Base-by-base conservation (phyloP, 2,888 invertebrate genomes). In the Pollenia amentaria region DNA sequence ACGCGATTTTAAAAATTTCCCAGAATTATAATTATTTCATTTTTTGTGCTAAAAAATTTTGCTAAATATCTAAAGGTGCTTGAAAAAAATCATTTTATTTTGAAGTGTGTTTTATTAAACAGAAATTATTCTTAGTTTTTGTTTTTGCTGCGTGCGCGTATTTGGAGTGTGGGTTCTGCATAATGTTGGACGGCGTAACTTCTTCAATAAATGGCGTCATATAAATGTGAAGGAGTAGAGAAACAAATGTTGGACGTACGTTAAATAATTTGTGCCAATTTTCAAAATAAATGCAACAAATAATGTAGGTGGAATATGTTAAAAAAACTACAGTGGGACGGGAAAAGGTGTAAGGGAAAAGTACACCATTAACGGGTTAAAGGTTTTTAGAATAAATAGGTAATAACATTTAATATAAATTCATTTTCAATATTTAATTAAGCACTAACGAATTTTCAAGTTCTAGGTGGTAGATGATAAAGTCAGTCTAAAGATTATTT, bases 231-330 rank as follows among this genome's bases (percentile, higher is more conserved):
- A 53, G 38, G 77, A 69, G 55, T 46, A 46, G 55, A 79, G 64
- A 29, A 51, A 10, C 57, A 73, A 75, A 77, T 73, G 60, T 80
- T 76, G 44, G 48, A 62, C 2, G 79, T 44, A 79, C 80, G 73
- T 73, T 81, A 76, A 87, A 73, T 77, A 81, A 87, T 81, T 76
- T 87, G 87, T 87, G 87, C 80, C 87, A 87, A 84, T 87, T 84
- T 84, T 82, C 3, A 21, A 69, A 77, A 77, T 57, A 29, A 55
- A 82, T 86, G 83, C 78, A 69, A 78, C 57, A 70, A 70, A 44
- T 53, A 55, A 69, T 79, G 84, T 67, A 62, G 81, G 57, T 69
- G 78, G 72, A 69, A 44, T 60, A 29, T 65, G 46, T 29, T 2
- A 14, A 51, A 57, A 9, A 29, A 21, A 60, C 2, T 46, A 79